Base-by-base conservation (phyloP, 2,888 invertebrate species). In the Cabera pusaria region DNA sequence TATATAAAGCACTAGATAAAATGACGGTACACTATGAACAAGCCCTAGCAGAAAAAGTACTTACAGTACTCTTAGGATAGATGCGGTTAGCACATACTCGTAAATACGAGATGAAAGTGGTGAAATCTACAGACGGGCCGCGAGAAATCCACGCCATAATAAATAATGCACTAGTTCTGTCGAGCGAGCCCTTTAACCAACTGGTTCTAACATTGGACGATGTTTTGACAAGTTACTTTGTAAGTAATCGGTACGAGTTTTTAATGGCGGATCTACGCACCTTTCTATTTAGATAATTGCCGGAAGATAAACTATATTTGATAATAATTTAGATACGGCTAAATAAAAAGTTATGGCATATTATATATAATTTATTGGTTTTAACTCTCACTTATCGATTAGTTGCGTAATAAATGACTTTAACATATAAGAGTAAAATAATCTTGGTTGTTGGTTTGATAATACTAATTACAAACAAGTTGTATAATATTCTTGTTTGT, bases 121-220 rank as follows among this genome's bases (percentile, higher is more conserved):
- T 77, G 87, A 88, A 87, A 87, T 83, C 84, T 78, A 55, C 61
- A 68, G 72, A 71, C 66, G 58, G 68, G 65, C 72, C 59, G 53
- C 76, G 76, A 86, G 87, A 87, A 86, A 85, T 86, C 84, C 76
- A 71, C 59, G 64, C 64, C 56, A 75, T 77, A 79, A 84, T 86
- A 87, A 84, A 87, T 87, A 87, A 83, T 85, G 79, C 82, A 84
- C 85, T 77, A 80, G 85, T 79, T 83, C 63, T 59, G 61, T 56
- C 67, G 57, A 66, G 56, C 62, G 56, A 74, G 83, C 83, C 86
- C 86, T 86, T 79, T 74, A 62, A 36, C 59, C 44, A 62, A 84
- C 83, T 71, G 68, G 81, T 82, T 80, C 59, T 49, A 56, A 63
- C 19, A 24, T 59, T n/a, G n/a, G 56, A 43, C 63, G 52, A 48